A percentile compares a stretch with the other conserved stretches of the same genome.
Conservation (phyloP, 2,888 invertebrate genomes). For the Leucoptera coffeella region DNA sequence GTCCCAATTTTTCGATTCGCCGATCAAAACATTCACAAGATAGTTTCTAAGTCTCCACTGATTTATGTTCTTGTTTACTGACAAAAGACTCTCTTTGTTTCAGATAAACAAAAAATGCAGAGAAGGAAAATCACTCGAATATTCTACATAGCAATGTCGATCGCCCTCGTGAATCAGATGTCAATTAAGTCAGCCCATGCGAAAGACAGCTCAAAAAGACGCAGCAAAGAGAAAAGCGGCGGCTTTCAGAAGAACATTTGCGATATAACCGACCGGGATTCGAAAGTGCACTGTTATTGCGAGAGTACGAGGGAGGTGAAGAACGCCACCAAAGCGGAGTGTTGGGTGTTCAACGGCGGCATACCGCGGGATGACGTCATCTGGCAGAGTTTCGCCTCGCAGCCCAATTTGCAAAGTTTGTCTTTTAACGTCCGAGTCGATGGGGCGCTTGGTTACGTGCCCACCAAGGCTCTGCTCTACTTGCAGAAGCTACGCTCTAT, state of each 20-base stretch:
- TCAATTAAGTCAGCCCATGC: conserved; percentile 40
- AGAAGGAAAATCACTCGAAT: conserved; percentile 23
- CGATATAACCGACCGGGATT: conserved; percentile 45
- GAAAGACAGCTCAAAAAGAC: conserved; percentile 32
- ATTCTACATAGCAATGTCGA: conserved; percentile 35
- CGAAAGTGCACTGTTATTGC: conserved; percentile 64
- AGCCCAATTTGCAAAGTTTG: conserved; percentile 63
- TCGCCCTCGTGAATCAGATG: conserved; percentile 40
- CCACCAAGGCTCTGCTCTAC: conserved; percentile 62
- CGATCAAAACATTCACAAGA: too few relatives aligned
- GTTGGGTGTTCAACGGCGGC: conserved; percentile 67
- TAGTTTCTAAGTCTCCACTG: too few relatives aligned
- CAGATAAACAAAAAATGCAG: conserved; percentile 37
- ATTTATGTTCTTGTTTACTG: too few relatives aligned
- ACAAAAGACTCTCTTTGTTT: conserved; percentile 21
- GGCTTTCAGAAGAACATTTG: conserved; percentile 53
- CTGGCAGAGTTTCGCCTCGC: conserved; percentile 70
- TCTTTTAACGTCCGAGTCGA: conserved; percentile 66
- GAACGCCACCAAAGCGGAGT: conserved; percentile 67
- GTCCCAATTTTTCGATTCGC: too few relatives aligned
- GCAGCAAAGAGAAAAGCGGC: conserved; percentile 38
- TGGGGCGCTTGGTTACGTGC: conserved; percentile 64
- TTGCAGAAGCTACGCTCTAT: conserved; percentile 61
- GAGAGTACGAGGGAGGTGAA: conserved; percentile 45
- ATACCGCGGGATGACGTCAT: conserved; percentile 63